Evolutionary conservation across 2,113 vertebrate genomes (phyloP), one percentile per base, ranked within the genome.

Genomic region (Anoplopoma fimbria): DNA sequence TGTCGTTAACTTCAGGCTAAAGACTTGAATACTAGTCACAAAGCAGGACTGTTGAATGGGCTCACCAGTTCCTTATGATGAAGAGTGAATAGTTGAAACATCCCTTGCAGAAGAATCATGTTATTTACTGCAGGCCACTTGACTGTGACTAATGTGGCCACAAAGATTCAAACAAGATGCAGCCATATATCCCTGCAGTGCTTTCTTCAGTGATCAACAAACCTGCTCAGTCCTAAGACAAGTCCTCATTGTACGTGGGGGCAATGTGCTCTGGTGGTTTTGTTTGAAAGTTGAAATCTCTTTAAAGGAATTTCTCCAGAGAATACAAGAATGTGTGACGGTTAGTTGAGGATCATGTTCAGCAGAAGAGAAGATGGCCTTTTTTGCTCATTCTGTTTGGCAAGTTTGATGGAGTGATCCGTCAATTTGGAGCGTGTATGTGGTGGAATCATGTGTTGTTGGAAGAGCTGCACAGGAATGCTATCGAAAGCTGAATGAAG

Each of bases 401-500:
- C n/a, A 42, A 34, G 45, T 75, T 29, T 57, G 36, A 53, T 25
- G 1, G 25, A 9, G 12, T 31, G 0, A 13, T n/a, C 0, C 75
- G 33, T 42, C 4, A 4, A 71, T 82, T 60, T 77, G n/a, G 27
- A 58, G 15, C 0, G 0, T 53, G n/a, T 42, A 31, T n/a, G 3
- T 49, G n/a, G 29, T 42, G 12, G 7, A 88, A 67, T 76, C 55
- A 76, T 29, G 49, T 60, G 80, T 63, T 47, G 1, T 27, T 6
- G 17, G 4, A 27, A 21, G 0, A 49, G 17, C 29, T 33, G 58
- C 7, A 25, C 9, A 47, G 10, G 2, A 55, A 47, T 38, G 4
- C 15, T n/a, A n/a, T n/a, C n/a, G n/a, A 68, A 34, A 72, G 27
- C 51, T 73, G 51, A 84, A 73, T 38, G 36, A 63, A 23, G 29